These are phyloP conservation scores for Amphiprion clarkii DNA, from an alignment of 2,797 vertebrate genomes.

Conservation along the genomic window DNA sequence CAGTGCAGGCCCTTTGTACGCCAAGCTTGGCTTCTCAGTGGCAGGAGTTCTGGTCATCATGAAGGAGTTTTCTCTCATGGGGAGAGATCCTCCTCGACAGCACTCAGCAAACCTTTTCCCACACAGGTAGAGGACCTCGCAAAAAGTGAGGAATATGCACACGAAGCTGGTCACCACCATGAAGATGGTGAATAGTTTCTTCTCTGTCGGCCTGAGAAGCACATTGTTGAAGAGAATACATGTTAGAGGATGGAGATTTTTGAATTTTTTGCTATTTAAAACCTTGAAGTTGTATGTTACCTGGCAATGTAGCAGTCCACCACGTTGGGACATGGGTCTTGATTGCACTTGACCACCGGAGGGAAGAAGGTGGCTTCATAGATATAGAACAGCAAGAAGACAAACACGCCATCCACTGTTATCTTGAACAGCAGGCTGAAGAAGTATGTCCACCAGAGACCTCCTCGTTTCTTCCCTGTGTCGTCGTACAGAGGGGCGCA, in stretches of 20 bases:
- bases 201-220: conserved; percentile 85
- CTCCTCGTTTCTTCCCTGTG: conserved; percentile 89
- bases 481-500: conserved; percentile 77
- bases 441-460: conserved; percentile 94
- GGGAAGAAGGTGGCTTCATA: conserved; percentile 89
- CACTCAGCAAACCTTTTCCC: conserved; percentile 85
- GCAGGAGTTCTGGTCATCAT: conserved; percentile 52
- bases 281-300: conserved; percentile 35
- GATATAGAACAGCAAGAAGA: conserved; percentile 89
- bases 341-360: conserved; percentile 86
- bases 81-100: neutral
- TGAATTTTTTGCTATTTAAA: neutral
- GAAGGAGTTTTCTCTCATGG: conserved; percentile 37
- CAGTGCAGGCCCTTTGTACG: conserved; percentile 28
- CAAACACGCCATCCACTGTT: conserved; percentile 84
- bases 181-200: conserved; percentile 90
- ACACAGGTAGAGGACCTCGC: conserved; percentile 86
- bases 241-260: rapidly evolving
- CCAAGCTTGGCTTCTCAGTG: conserved; percentile 45
- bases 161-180: conserved; percentile 86
- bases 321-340: conserved; percentile 87
- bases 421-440: conserved; percentile 91
- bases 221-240: conserved; percentile 15
- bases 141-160: conserved; percentile 86
- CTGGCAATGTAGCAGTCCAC: conserved; percentile 91